phyloP scores from a whole-genome alignment of 2,797 vertebrate genomes.

The Eleutherodactylus coqui region DNA sequence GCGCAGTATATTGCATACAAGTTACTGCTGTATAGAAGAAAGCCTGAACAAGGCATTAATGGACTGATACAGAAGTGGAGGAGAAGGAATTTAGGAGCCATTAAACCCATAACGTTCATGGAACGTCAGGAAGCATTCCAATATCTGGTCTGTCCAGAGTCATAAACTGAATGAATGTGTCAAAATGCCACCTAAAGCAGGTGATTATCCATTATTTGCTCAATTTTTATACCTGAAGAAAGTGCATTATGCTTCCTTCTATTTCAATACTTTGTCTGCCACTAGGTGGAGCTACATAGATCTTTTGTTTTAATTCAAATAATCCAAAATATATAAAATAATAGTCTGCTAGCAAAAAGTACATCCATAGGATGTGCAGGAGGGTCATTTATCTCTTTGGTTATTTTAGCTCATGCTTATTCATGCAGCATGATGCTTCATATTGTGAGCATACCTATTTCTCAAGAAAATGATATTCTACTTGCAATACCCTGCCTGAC shows the following conservation, averaged over 20 bases:
- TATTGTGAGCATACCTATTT: too few relatives aligned
- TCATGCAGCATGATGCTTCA: too few relatives aligned
- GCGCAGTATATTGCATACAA: background rate
- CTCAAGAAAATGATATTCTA: too few relatives aligned
- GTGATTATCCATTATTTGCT: background rate
- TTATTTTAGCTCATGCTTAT: too few relatives aligned
- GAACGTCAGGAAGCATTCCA: background rate
- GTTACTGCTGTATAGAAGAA: background rate
- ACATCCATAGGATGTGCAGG: too few relatives aligned
- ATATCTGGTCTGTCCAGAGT: background rate
- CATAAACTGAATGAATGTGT: background rate
- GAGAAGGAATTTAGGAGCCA: background rate
- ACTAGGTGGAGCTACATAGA: background rate
- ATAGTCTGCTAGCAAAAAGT: too few relatives aligned
- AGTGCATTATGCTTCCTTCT: background rate
- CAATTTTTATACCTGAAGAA: background rate
- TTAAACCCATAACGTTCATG: background rate
- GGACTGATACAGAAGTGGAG: background rate
- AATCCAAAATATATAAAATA: too few relatives aligned
- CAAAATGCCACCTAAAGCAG: background rate
- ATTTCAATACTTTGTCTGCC: background rate
- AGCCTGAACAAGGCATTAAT: background rate
- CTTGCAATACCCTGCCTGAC: too few relatives aligned
- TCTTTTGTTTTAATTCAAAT: too few relatives aligned
- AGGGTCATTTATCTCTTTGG: too few relatives aligned